Base-by-base conservation (phyloP, 2,113 vertebrate species). In the Paraplagusia blochii region DNA sequence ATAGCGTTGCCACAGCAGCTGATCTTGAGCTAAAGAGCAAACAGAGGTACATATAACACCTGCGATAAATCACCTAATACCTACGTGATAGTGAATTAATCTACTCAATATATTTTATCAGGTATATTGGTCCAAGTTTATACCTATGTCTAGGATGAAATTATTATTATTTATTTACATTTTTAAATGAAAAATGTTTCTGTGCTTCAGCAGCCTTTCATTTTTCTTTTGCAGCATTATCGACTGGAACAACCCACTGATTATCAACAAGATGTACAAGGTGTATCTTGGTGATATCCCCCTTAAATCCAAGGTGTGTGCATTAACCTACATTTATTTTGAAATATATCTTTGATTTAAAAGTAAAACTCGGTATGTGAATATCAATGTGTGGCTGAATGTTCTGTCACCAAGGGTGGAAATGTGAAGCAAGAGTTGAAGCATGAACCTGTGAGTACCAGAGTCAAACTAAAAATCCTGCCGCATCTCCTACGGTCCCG, bases 221-320 rank as follows among this genome's bases (percentile, higher is more conserved):
- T 13, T 1, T 1, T 49, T 76, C 8, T 74, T 15, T 69, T 81
- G 7, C 87, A 99, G 97, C 86, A 92, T 98, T 76, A 93, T 99
- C 75, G 95, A 99, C 80, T 99, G 97, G 97, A 98, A 99, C 81
- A 97, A 96, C 85, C 93, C 95, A 69, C 64, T 91, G 65, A 96
- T 99, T 56, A 89, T 99, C 83, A 97, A 93, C 88, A 98, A 94
- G 89, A 94, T 99, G 92, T 99, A 93, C 87, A 97, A 95, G 74
- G 94, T 99, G 4, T 99, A 98, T 83, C 90, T 99, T 76, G 97
- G 97, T 44, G 97, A 99, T 71, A 96, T 98, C 88, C 95, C 97
- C 56, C 88, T 99, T 66, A 99, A 98, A 92, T 93, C 95, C 36
- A 98, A 99, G 94, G 96, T 98, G 81, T 75, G 90, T 71, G 35